Conservation (phyloP, 2,113 vertebrate genomes). For the Indicator indicator region DNA sequence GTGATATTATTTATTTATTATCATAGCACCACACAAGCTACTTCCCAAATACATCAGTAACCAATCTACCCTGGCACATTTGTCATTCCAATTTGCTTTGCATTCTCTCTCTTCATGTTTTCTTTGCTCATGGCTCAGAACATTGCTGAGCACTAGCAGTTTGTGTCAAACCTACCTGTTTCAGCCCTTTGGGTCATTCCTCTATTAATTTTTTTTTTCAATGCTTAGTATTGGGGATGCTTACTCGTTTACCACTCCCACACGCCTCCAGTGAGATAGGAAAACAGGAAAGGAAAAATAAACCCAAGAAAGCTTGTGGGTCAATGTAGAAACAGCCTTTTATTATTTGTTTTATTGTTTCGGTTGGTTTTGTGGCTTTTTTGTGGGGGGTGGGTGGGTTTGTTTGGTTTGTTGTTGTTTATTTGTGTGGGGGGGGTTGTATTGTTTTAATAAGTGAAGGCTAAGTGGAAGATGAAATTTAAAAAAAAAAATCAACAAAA, state of each 20-base stretch:
- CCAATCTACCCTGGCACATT: not conserved
- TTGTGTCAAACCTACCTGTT: not conserved
- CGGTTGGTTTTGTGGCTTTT: too few species aligned
- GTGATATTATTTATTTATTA: conserved; percentile 25
- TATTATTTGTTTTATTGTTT: too few species aligned
- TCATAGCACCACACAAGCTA: not conserved
- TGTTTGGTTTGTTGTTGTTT: too few species aligned
- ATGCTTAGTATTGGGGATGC: not conserved
- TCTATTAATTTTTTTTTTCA: not conserved
- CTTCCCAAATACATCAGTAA: not conserved
- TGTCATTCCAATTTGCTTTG: not conserved
- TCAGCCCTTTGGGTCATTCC: not conserved
- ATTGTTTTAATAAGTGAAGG: not conserved
- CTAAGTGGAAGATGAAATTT: not conserved
- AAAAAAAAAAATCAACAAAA: not conserved
- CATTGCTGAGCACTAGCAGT: not conserved
- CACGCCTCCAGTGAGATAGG: rapidly evolving
- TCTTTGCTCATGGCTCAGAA: not conserved
- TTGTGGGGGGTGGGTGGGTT: too few species aligned
- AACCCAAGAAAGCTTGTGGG: not conserved
- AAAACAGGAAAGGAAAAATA: not conserved
- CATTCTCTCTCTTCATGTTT: not conserved
- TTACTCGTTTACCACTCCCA: rapidly evolving
- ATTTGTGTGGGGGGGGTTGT: too few species aligned
- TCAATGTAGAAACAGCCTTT: not conserved